phyloP scores from a whole-genome alignment of 2,113 vertebrate genomes.

The Callaeas wilsoni region DNA sequence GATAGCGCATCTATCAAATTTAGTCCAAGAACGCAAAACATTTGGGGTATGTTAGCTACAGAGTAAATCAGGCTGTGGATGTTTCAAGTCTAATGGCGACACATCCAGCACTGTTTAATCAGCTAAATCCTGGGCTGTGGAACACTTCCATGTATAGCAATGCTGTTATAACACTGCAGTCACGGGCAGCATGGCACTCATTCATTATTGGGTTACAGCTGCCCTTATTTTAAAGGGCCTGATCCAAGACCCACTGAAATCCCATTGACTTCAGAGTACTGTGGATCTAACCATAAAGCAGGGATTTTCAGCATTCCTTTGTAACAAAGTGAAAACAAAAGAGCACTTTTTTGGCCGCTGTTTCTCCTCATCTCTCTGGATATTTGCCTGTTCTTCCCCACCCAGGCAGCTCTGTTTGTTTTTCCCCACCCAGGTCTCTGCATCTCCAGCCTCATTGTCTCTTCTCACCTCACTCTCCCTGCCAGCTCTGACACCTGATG shows the following conservation, averaged over 20 bases:
- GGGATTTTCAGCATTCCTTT: conserved; percentile 27
- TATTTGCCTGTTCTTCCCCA: conserved; percentile 24
- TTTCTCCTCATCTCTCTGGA: conserved; percentile 30
- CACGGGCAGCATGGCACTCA: not conserved
- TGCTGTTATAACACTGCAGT: not conserved
- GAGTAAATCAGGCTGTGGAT: conserved; percentile 19
- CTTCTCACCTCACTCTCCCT: not conserved
- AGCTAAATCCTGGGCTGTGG: conserved; percentile 48
- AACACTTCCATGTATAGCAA: conserved; percentile 65
- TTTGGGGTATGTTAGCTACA: conserved; percentile 14
- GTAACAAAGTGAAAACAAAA: not conserved
- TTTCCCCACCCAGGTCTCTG: conserved; percentile 19
- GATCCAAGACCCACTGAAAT: not conserved
- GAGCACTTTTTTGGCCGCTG: not conserved
- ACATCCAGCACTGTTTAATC: conserved; percentile 42
- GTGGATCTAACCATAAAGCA: not conserved
- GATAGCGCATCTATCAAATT: conserved; percentile 3
- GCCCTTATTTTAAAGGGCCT: not conserved
- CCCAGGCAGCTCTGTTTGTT: conserved; percentile 36
- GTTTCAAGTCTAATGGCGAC: conserved; percentile 15
- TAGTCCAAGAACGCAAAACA: conserved; percentile 52
- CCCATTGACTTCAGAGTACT: not conserved
- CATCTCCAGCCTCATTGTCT: not conserved
- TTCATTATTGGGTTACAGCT: not conserved
- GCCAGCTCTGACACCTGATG: conserved; percentile 23